A percentile compares a stretch with the other conserved stretches of the same genome.
phyloP scores from a whole-genome alignment of 2,113 vertebrate species.

The Calypte anna region DNA sequence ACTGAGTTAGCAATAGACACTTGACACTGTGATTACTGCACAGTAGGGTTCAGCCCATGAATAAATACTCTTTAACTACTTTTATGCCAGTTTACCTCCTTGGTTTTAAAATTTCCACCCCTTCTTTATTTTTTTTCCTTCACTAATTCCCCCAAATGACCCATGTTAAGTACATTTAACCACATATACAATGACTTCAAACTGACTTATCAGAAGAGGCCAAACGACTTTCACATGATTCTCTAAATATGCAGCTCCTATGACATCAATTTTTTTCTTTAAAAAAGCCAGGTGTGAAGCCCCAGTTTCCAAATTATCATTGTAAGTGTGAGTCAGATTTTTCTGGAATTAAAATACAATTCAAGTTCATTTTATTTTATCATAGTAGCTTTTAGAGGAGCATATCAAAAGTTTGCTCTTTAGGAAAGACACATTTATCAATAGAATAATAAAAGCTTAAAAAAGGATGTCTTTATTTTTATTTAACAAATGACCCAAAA shows the following conservation, averaged over 20 bases:
- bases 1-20: background rate
- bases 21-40: background rate
- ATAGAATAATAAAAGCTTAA: conserved; percentile 74
- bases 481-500: conserved; percentile 60
- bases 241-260: conserved; percentile 16
- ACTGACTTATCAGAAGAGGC: conserved; percentile 12
- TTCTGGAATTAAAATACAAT: conserved; percentile 42
- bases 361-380: conserved; percentile 44
- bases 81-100: background rate
- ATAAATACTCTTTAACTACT: background rate
- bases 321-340: background rate
- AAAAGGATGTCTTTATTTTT: conserved; percentile 84
- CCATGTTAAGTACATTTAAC: background rate
- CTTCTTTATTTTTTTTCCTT: background rate
- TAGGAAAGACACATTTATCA: conserved; percentile 71
- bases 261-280: background rate
- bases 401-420: conserved; percentile 63
- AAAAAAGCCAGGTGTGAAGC: background rate
- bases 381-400: conserved; percentile 62
- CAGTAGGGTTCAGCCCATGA: background rate
- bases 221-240: conserved; percentile 30
- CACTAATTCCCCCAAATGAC: background rate
- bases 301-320: conserved; percentile 4
- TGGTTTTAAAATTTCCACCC: background rate
- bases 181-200: conserved; percentile 11